phyloP scores from a whole-genome alignment of 2,888 invertebrate species.

The Sisyra terminalis region DNA sequence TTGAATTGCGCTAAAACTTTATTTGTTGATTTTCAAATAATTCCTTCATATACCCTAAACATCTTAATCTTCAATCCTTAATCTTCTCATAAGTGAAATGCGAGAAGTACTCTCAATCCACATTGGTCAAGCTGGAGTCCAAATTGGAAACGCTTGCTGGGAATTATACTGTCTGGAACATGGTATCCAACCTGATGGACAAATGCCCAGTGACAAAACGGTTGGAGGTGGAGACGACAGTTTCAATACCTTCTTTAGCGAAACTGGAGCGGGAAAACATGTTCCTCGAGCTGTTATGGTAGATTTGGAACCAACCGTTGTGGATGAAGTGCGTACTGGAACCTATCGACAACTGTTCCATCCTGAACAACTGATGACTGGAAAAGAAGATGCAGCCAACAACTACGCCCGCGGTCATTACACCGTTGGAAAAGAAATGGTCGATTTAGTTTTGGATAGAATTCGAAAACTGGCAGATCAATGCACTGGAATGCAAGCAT shows the following conservation, averaged over 20 bases:
- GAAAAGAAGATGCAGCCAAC: constrained; percentile 74
- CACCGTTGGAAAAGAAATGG: constrained; percentile 58
- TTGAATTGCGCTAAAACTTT: no score
- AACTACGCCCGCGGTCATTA: constrained; percentile 74
- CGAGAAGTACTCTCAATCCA: constrained; percentile 49
- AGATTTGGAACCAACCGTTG: constrained; percentile 51
- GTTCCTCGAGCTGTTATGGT: constrained; percentile 47
- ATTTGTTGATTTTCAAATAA: no score
- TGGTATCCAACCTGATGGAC: constrained; percentile 29
- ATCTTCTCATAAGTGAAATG: no score
- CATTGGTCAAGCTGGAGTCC: constrained; percentile 30
- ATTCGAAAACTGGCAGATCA: constrained; percentile 55
- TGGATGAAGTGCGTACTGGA: constrained; percentile 38
- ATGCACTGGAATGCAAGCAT: constrained; percentile 58
- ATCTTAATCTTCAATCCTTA: no score
- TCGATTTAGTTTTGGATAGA: constrained; percentile 47
- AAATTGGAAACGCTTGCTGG: constrained; percentile 26
- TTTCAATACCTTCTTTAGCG: constrained; percentile 21
- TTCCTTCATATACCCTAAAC: no score
- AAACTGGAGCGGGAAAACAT: constrained; percentile 34
- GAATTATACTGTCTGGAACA: constrained; percentile 25
- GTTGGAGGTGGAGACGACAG: constrained; percentile 24
- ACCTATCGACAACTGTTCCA: constrained; percentile 41
- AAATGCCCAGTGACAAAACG: constrained; percentile 30
- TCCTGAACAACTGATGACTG: constrained; percentile 58